Evolutionary conservation across 2,113 vertebrate genomes (phyloP), one percentile per base, ranked within the genome.

Genomic region (Sakesphorus luctuosus): DNA sequence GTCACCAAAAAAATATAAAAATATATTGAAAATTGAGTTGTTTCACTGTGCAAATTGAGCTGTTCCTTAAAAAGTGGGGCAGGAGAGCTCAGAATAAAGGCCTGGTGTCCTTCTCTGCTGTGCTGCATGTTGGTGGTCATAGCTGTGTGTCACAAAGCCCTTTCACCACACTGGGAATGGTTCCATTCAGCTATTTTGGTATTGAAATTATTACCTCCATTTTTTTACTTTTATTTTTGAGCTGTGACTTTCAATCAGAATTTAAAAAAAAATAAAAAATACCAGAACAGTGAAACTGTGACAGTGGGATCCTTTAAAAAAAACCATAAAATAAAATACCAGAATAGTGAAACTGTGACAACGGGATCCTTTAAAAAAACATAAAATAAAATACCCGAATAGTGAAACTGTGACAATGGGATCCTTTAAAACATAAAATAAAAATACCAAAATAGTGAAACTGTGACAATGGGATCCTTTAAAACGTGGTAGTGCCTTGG

Each of bases 121-220:
- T 97, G 89, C 96, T 96, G 96, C 97, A 97, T 96, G 87, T 96
- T 96, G 19, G n/a, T 96, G 90, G 87, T 91, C 80, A 81, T 97
- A 96, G 95, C 94, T 93, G 91, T 96, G 94, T 97, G 55, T 95
- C 73, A 55, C 58, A 76, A 97, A 98, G 97, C 98, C 98, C 98
- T 99, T 99, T 99, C 99, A 99, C 99, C 99, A 99, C 98, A 98
- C 98, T 98, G 98, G 96, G 98, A 97, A 98, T 93, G 96, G 65
- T 93, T 97, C 90, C 87, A 80, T 90, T 94, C 71, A 87, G 96
- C 92, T 95, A 75, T 95, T 98, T 81, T 77, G 77, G 95, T 98
- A 98, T 98, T 93, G 97, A 98, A 87, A 98, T 76, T 68, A 98
- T 98, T 98, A 99, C 98, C 98, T 98, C 98, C 96, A 97, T 97